A percentile compares a stretch with the other conserved stretches of the same genome.
Evolutionary conservation across 1,140 invertebrate species (phyloP).

Genomic region (Neodiprion fabricii): DNA sequence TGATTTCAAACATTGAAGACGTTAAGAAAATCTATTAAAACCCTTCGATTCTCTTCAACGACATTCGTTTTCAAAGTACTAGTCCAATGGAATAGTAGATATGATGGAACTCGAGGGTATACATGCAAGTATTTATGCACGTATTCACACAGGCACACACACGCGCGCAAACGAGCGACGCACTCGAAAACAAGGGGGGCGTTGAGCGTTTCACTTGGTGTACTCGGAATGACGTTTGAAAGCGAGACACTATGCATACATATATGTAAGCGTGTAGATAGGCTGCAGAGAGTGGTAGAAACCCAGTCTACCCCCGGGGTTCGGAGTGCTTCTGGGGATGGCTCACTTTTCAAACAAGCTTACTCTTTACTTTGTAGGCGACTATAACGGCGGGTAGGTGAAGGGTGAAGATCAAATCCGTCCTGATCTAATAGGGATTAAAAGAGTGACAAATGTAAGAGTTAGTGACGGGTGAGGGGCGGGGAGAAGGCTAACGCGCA

Average conservation of each 20-base stretch:
- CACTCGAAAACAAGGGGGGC: neutral
- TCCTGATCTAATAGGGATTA: conserved; percentile 53
- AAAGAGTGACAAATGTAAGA: conserved; percentile 52
- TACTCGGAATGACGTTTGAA: neutral
- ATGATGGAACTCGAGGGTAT: no score
- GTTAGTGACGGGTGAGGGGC: conserved; percentile 37
- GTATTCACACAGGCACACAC: no score
- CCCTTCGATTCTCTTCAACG: no score
- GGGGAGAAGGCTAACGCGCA: neutral
- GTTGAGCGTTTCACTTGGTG: neutral
- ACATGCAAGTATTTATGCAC: no score
- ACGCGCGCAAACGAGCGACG: no score
- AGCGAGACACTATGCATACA: neutral
- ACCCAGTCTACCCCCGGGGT: neutral
- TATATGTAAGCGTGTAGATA: neutral
- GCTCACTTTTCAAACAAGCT: conserved; percentile 51
- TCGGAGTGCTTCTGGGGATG: conserved; percentile 22
- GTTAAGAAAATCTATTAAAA: no score
- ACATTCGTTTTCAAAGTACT: no score
- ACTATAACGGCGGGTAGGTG: conserved; percentile 27
- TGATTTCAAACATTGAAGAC: no score
- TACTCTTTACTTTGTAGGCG: conserved; percentile 46
- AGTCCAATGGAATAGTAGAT: no score
- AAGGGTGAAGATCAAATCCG: conserved; percentile 41
- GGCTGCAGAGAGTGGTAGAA: neutral